Evolutionary conservation across 2,797 vertebrate species (phyloP), one percentile per base, ranked within the genome.

Genomic region (Brachyalestes nurse): DNA sequence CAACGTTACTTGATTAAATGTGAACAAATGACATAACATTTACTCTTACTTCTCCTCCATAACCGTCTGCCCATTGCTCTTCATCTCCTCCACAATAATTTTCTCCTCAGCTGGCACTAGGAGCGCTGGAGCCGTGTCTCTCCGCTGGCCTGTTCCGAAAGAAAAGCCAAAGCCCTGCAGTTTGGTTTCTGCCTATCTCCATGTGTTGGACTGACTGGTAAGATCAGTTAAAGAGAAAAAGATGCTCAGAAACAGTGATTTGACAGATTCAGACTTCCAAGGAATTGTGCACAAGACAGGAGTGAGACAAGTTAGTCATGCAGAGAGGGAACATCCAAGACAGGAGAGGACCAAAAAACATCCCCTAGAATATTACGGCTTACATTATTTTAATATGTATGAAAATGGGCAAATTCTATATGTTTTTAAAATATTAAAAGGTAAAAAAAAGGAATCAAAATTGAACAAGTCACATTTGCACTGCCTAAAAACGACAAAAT

Each of bases 91-190:
- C 78, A 98, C 94, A 83, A 97, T 98, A 67, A 98, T 97, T 91
- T 97, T 98, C 92, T 99, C 97, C 86, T 99, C 96, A 83, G 97
- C 96, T 25, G 97, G 97, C 88, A 98, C 96, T 90, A 99, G 87
- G 88, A 98, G 94, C 89, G 97, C 96, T 21, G 97, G 96, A 69
- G 96, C 96, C 76, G 94, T 94, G 81, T 96, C 97, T 92, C 97
- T 97, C 88, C 96, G 96, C 85, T 94, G 96, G 78, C 96, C 97
- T 99, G 87, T 84, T 90, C 66, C 83, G 80, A 89, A 82, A 21
- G 77, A 84, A 23, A 80, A 80, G 80, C 58, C 84, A 23, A 79
- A 80, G 78, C 58, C 84, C 83, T 72, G 80, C 79, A 83, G 74
- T 84, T 87, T 86, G 86, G 84, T 80, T 84, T 88, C 51, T 84